Conservation (phyloP, 53 echinoderm and acorn worm genomes). For the Mesocentrotus franciscanus region DNA sequence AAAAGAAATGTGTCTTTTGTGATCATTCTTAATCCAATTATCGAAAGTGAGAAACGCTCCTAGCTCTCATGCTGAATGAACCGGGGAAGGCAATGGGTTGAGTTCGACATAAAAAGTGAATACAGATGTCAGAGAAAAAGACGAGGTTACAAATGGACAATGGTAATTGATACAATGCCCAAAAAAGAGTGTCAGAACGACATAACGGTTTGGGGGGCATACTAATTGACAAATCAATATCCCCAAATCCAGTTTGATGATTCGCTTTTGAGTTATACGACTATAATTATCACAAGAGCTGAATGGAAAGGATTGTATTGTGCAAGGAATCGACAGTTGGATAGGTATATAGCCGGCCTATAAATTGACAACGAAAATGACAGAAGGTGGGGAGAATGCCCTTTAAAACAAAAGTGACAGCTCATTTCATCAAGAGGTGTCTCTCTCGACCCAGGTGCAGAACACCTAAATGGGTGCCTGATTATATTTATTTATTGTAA, state of each 20-base stretch:
- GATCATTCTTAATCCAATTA: background rate
- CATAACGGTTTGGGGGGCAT: background rate
- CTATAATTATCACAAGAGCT: background rate
- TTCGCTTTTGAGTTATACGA: background rate
- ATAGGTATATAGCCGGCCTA: background rate
- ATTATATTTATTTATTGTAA: too few relatives aligned
- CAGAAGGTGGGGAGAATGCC: background rate
- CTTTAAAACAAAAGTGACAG: background rate
- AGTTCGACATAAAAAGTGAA: background rate
- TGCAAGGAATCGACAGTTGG: background rate
- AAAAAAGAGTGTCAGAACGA: background rate
- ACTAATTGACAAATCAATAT: slow-evolving; percentile 35
- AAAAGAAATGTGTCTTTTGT: background rate
- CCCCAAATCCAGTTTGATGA: slow-evolving; percentile 11
- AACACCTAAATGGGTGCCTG: background rate
- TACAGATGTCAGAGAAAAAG: background rate
- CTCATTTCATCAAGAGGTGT: background rate
- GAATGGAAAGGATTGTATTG: background rate
- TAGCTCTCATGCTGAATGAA: background rate
- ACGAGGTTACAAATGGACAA: background rate
- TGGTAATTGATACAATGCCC: background rate
- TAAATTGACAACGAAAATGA: background rate
- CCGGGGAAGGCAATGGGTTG: background rate
- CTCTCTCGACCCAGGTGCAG: background rate
- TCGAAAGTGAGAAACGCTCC: background rate